Base-by-base conservation (phyloP, 2,888 invertebrate species). In the Meandrusa payeni region DNA sequence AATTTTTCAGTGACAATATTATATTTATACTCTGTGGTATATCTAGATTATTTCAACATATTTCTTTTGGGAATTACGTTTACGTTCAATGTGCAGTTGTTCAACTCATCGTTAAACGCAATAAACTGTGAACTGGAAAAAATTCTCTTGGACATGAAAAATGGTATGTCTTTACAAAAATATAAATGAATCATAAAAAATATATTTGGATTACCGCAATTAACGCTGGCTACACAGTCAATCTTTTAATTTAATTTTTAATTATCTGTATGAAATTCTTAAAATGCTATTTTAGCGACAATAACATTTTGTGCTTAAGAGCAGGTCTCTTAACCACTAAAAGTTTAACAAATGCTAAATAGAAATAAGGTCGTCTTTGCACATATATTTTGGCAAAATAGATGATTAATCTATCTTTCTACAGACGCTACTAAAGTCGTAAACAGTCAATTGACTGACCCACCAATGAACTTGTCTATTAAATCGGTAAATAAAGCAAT, bases 111-210 rank as follows among this genome's bases (percentile, higher is more conserved):
- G 6, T 6, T 31, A 4, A n/a, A 17, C 11, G 5, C 5, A 10
- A 6, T 40, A 5, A 40, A 40, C 11, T n/a, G 29, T 11, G 17
- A 40, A 10, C 5, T 40, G n/a, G 13, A 24, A 11, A n/a, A 31
- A 5, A 17, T 40, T 24, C n/a, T 24, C 11, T 5, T 3, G 2
- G 6, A 40, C 4, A 6, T 40, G 2, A 10, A 40, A 11, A n/a
- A 24, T 3, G 31, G 39, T 40, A 7, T 9, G 29, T 23, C 24
- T n/a, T 2, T 15, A 2, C 3, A 10, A 5, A 4, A 26, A 9
- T 2, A 11, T 1, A 3, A 1, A 3, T 0, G 5, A 5, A 11
- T 2, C 11, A 11, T 2, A 6, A 7, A 1, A 7, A 7, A 5
- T 2, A 2, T 26, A 11, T 26, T 2, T 11, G 2, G 22, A n/a